Percentiles rank a stretch among this genome's conserved stretches.
Evolutionary conservation across 2,797 vertebrate genomes (phyloP).

Genomic region (Oceanodroma leucorhoa): DNA sequence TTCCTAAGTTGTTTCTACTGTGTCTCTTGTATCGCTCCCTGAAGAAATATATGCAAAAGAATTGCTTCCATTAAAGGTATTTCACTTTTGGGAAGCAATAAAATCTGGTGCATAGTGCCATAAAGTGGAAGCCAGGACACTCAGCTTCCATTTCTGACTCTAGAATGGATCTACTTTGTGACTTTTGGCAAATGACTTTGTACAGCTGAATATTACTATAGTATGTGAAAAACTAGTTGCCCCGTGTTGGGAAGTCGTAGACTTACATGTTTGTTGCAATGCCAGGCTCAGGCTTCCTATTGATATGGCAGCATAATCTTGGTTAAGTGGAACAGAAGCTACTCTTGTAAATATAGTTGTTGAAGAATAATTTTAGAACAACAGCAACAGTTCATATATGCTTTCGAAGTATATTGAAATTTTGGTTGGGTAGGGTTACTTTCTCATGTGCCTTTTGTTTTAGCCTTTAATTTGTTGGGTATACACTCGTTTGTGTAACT

Average conservation of each 20-base stretch:
- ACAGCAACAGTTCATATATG: not conserved
- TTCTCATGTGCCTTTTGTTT: not conserved
- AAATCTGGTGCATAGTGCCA: not conserved
- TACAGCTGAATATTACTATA: not conserved
- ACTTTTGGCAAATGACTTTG: not conserved
- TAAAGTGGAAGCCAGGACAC: slow-evolving; percentile 1
- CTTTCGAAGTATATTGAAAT: not conserved
- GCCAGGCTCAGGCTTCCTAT: not conserved
- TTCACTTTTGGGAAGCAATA: slow-evolving; percentile 20
- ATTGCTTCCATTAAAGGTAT: slow-evolving; percentile 28
- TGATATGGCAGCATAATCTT: not conserved
- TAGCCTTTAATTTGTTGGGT: not conserved
- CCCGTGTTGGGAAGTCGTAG: not conserved
- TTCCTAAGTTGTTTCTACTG: slow-evolving; percentile 21
- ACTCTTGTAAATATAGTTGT: not conserved
- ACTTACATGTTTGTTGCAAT: not conserved
- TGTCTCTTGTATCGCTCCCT: not conserved
- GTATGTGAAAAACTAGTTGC: not conserved
- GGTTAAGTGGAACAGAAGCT: not conserved
- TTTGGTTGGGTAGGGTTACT: not conserved
- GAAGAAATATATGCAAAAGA: slow-evolving; percentile 12
- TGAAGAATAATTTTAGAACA: slow-evolving; percentile 9
- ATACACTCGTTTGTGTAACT: not conserved
- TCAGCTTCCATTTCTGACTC: not conserved
- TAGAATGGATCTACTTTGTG: not conserved